Conservation (phyloP, 1,140 invertebrate genomes). For the Battus philenor region DNA sequence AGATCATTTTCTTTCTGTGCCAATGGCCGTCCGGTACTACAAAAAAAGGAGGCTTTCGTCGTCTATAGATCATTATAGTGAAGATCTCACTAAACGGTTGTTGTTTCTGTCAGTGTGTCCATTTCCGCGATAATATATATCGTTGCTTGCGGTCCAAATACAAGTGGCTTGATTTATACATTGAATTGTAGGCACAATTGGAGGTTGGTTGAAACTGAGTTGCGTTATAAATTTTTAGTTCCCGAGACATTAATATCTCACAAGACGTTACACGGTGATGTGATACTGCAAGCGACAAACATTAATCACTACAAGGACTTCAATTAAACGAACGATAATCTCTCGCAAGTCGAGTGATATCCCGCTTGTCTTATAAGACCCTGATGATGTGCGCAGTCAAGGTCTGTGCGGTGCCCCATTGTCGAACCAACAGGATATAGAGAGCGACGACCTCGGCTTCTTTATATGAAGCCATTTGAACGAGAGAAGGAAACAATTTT, state of each 20-base stretch:
- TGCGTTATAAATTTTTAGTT: background rate
- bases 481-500: conserved; percentile 53
- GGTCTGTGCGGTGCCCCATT: conserved; percentile 43
- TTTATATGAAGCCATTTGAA: conserved; percentile 48
- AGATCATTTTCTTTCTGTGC: conserved; percentile 15
- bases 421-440: conserved; percentile 58
- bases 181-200: conserved; percentile 13
- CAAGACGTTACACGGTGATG: background rate
- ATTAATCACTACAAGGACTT: conserved; percentile 9
- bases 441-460: conserved; percentile 40
- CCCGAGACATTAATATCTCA: background rate
- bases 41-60: conserved; percentile 14
- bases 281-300: background rate
- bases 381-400: conserved; percentile 43
- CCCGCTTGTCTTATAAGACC: conserved; percentile 39
- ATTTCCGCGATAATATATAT: conserved; percentile 17
- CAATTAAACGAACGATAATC: conserved; percentile 18
- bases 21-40: conserved; percentile 12
- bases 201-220: background rate
- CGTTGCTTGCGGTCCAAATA: conserved; percentile 14
- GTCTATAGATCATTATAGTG: conserved; percentile 18
- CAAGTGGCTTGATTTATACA: conserved; percentile 24
- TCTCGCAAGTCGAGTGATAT: conserved; percentile 11
- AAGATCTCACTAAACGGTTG: conserved; percentile 35
- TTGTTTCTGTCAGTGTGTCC: conserved; percentile 26